Conservation (phyloP, 2,888 invertebrate genomes). For the Theretra japonica region DNA sequence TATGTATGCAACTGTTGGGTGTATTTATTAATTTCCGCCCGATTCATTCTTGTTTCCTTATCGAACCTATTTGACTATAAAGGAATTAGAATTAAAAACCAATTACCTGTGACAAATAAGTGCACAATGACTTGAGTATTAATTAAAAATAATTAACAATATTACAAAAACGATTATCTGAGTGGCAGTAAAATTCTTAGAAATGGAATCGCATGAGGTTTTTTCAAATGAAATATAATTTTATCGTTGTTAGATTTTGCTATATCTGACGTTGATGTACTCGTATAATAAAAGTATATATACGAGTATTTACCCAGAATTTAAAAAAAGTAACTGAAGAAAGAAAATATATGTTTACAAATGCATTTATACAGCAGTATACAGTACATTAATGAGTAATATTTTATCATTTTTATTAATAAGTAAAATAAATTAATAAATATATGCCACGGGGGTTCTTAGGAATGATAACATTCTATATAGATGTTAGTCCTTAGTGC, state of each 20-base stretch:
- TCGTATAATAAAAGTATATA: neutral
- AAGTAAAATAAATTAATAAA: no score
- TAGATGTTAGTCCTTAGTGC: conserved; percentile 29
- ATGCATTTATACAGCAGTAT: neutral
- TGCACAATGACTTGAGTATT: neutral
- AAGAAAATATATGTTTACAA: neutral
- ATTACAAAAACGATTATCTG: neutral
- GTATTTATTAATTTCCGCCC: no score
- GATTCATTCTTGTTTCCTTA: no score
- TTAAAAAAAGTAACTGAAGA: no score
- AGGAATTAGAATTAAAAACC: neutral
- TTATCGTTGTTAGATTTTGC: neutral
- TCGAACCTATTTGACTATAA: no score
- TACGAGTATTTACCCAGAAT: no score
- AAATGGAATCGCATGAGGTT: neutral
- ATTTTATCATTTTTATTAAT: neutral
- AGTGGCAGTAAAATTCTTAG: neutral
- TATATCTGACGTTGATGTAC: neutral
- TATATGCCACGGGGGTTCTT: no score
- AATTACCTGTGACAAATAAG: neutral
- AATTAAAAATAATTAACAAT: neutral
- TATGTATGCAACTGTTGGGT: no score
- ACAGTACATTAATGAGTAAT: neutral
- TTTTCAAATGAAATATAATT: neutral
- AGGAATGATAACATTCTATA: neutral